Evolutionary conservation across 2,113 vertebrate genomes (phyloP).

Genomic region (Platycercus adscitus): DNA sequence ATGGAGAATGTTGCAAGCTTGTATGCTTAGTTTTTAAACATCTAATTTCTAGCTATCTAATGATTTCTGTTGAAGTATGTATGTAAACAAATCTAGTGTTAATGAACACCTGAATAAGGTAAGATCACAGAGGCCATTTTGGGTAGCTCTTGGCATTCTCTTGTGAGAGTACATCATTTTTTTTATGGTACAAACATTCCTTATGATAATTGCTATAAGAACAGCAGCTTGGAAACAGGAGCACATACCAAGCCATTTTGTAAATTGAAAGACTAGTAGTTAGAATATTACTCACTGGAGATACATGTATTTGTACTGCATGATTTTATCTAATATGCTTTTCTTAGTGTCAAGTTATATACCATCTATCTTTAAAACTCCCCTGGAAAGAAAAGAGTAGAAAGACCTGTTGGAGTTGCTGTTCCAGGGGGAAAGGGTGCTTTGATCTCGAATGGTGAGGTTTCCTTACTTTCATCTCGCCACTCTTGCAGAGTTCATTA

Average conservation of each 20-base stretch:
- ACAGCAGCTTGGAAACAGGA: background rate
- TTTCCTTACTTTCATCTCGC: background rate
- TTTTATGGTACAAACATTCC: background rate
- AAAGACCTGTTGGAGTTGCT: constrained; percentile 48
- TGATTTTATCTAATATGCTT: background rate
- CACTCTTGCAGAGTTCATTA: background rate
- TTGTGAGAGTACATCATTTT: background rate
- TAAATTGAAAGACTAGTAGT: background rate
- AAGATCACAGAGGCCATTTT: background rate
- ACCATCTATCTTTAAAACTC: background rate
- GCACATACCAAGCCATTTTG: background rate
- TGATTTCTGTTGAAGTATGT: background rate
- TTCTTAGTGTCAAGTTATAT: background rate
- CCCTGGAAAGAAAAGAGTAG: background rate
- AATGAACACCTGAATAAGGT: background rate
- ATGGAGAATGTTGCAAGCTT: background rate
- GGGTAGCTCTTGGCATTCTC: background rate
- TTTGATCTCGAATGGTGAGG: constrained; percentile 24
- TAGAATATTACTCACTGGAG: background rate
- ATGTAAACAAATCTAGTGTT: background rate
- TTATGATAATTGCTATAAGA: background rate
- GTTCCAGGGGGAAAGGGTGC: background rate
- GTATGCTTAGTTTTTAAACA: background rate
- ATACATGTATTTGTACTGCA: background rate
- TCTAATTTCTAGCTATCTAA: background rate